A percentile compares a stretch with the other conserved stretches of the same genome.
These are phyloP conservation scores for Chrysocyon brachyurus DNA, from an alignment of 2,797 vertebrate species.

Conservation along the genomic window DNA sequence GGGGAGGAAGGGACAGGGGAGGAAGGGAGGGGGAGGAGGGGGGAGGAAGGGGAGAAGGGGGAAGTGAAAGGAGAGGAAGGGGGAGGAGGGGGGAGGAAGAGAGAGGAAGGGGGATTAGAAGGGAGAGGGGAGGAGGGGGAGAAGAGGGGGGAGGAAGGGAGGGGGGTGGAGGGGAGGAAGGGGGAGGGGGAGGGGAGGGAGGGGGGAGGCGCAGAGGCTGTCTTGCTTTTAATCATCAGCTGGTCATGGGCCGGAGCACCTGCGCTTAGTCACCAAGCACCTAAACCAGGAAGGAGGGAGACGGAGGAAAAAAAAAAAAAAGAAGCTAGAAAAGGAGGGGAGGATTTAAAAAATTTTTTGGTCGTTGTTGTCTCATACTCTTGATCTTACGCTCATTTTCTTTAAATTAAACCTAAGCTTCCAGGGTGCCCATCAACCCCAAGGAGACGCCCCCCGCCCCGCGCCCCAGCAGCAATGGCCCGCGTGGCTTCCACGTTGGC, in stretches of 20 bases:
- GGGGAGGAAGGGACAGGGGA: too few relatives aligned
- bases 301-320: background rate
- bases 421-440: background rate
- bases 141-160: rapidly evolving
- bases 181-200: background rate
- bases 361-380: background rate
- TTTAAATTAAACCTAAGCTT: background rate
- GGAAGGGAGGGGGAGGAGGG: too few relatives aligned
- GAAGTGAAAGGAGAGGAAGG: background rate
- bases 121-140: too few relatives aligned
- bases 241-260: background rate
- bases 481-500: rapidly evolving
- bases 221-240: background rate
- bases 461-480: background rate
- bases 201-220: background rate
- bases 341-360: background rate
- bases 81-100: background rate
- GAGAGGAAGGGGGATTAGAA: too few relatives aligned
- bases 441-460: background rate
- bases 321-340: background rate
- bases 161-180: too few relatives aligned
- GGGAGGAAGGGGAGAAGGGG: background rate
- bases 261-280: background rate
- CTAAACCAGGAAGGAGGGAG: background rate
- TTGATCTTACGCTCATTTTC: background rate